Evolutionary conservation across 2,113 vertebrate genomes (phyloP).

Genomic region (Peucedramus taeniatus): DNA sequence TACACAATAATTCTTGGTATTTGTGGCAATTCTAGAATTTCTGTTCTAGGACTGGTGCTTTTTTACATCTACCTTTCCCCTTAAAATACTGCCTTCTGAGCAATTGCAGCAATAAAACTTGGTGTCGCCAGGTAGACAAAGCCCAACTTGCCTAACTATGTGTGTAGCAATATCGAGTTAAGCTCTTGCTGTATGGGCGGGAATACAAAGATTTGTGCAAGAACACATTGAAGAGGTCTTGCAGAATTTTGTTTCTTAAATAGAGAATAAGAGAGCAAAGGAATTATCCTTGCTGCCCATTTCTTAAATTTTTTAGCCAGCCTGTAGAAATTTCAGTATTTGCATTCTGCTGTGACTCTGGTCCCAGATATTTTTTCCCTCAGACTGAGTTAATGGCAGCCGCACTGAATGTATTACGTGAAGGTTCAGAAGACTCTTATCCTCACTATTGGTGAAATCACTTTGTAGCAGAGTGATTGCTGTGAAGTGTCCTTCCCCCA

Average conservation of each 20-base stretch:
- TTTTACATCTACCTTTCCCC: neutral
- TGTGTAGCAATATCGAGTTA: neutral
- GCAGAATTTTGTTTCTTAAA: neutral
- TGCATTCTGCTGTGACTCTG: neutral
- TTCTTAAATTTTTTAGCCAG: neutral
- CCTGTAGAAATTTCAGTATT: neutral
- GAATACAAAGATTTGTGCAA: neutral
- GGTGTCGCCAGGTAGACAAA: neutral
- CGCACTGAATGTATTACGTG: neutral
- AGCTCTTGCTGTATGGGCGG: fast-evolving
- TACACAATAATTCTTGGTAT: neutral
- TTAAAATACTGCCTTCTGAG: neutral
- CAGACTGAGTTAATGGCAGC: neutral
- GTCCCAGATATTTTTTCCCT: neutral
- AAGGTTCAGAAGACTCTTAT: neutral
- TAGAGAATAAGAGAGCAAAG: neutral
- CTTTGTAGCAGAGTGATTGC: neutral
- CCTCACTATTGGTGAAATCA: neutral
- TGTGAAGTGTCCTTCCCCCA: neutral
- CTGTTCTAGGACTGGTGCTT: neutral
- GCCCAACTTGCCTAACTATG: neutral
- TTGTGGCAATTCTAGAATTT: neutral
- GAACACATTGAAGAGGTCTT: neutral
- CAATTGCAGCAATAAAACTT: neutral
- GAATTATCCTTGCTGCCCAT: neutral